Conservation (phyloP, 2,113 vertebrate species). For the Charina bottae region DNA sequence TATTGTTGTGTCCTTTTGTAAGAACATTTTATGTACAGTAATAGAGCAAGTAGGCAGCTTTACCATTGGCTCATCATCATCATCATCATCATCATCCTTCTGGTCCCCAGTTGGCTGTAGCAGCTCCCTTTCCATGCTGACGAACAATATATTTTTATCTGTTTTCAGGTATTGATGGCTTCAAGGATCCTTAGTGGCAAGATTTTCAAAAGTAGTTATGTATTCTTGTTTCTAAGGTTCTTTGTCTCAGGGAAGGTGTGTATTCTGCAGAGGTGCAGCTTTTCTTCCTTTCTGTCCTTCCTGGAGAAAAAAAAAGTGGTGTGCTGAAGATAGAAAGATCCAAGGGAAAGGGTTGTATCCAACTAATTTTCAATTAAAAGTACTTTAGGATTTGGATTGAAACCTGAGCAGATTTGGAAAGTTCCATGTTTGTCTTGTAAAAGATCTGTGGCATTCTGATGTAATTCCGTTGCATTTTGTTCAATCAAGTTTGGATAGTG, state of each 20-base stretch:
- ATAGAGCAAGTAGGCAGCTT: constrained; percentile 21
- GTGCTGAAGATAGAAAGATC: background rate
- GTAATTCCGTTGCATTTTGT: background rate
- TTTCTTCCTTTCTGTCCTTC: background rate
- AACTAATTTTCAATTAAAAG: background rate
- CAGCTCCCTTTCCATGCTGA: constrained; percentile 10
- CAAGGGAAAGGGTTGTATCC: background rate
- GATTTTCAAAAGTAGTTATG: constrained; percentile 34
- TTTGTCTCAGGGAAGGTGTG: background rate
- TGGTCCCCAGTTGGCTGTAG: background rate
- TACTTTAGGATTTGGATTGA: background rate
- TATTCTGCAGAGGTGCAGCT: background rate
- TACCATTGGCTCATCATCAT: constrained; percentile 39
- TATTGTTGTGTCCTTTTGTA: constrained; percentile 27
- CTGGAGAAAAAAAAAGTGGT: background rate
- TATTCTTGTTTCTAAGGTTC: constrained; percentile 16
- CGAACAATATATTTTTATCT: constrained; percentile 8
- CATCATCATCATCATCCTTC: constrained; percentile 29
- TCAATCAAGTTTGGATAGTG: background rate
- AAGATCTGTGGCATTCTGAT: background rate
- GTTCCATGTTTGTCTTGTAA: background rate
- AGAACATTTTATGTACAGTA: constrained; percentile 26
- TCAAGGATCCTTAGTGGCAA: constrained; percentile 43
- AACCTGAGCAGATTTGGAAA: background rate
- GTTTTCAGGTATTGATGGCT: constrained; percentile 40